Conservation (phyloP, 2,113 vertebrate species). For the Cephalopterus ornatus region DNA sequence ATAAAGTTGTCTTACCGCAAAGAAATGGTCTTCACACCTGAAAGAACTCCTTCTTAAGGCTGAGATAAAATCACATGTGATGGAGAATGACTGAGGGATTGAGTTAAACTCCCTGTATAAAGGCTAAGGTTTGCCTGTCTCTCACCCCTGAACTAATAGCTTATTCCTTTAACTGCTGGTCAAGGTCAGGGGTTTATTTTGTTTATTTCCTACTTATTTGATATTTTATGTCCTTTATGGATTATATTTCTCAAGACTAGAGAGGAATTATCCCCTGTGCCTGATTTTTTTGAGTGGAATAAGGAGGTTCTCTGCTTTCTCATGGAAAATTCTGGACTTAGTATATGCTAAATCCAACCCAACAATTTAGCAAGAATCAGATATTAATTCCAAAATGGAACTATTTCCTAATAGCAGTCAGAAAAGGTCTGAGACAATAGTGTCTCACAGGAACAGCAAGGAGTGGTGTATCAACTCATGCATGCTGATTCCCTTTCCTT, state of each 20-base stretch:
- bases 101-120: neutral
- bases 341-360: neutral
- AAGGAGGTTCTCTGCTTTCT: neutral
- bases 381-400: neutral
- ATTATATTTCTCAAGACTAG: neutral
- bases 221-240: neutral
- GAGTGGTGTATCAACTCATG: neutral
- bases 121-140: neutral
- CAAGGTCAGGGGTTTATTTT: neutral
- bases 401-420: neutral
- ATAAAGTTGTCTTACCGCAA: neutral
- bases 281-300: neutral
- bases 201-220: neutral
- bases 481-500: neutral
- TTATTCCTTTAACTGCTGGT: neutral
- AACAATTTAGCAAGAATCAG: neutral
- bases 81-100: neutral
- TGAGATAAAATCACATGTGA: neutral
- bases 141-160: neutral
- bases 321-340: neutral
- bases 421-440: neutral
- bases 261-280: neutral
- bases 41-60: neutral
- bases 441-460: neutral
- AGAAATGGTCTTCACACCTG: neutral